Evolutionary conservation across 2,888 invertebrate genomes (phyloP).

Genomic region (Caenorhabditis angaria): DNA sequence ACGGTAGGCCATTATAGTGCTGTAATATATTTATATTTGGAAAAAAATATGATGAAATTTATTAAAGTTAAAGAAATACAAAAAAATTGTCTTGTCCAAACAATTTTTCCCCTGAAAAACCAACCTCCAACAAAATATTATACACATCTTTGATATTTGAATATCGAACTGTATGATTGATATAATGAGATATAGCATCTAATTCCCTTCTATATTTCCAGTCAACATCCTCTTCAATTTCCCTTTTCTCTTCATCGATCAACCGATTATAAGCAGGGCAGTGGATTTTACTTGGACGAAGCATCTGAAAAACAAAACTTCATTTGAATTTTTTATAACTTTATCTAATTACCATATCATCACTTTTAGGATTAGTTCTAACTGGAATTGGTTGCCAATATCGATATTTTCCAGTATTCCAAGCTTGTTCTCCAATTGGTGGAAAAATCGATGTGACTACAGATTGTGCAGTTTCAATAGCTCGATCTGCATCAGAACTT

Average conservation of each 20-base stretch:
- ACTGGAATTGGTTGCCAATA: conserved; percentile 62
- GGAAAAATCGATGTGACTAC: conserved; percentile 84
- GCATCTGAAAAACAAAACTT: conserved; percentile 30
- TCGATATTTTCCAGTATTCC: conserved; percentile 40
- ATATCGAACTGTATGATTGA: conserved; percentile 20
- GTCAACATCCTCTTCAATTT: conserved; percentile 27
- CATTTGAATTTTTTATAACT: neutral
- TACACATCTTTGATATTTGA: conserved; percentile 42
- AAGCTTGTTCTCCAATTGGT: conserved; percentile 41
- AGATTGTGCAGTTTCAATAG: conserved; percentile 83
- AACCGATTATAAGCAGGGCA: conserved; percentile 41
- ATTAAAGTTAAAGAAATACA: neutral
- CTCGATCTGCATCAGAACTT: conserved; percentile 73
- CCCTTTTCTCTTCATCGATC: conserved; percentile 22
- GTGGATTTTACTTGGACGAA: conserved; percentile 46
- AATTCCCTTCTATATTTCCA: conserved; percentile 33
- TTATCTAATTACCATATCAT: conserved; percentile 51
- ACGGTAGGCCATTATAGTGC: conserved; percentile 42
- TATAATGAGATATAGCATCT: conserved; percentile 25
- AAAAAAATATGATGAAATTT: neutral
- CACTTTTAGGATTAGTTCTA: conserved; percentile 39
- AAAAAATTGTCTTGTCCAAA: neutral
- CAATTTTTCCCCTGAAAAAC: neutral
- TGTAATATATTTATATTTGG: conserved; percentile 1
- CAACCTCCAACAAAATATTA: conserved; percentile 37